phyloP scores from a whole-genome alignment of 2,888 invertebrate species.

The Noctua comes region DNA sequence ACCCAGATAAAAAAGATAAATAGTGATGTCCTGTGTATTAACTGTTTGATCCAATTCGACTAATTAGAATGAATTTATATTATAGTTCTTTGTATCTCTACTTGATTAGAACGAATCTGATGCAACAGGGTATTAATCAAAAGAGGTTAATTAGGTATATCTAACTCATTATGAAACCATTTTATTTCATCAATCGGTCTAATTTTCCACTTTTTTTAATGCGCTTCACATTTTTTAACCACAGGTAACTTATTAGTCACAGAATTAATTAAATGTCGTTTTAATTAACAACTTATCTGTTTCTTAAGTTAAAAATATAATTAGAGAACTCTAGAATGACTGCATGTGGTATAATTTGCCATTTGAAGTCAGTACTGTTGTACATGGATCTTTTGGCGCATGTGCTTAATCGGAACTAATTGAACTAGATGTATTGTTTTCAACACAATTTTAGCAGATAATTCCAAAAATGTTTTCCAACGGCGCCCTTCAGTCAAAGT shows the following conservation, averaged over 20 bases:
- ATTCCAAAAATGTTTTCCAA: not conserved
- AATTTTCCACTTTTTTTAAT: conserved; percentile 27
- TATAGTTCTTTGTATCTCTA: conserved; percentile 1
- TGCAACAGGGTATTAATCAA: conserved; percentile 8
- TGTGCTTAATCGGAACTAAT: not conserved
- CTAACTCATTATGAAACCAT: conserved; percentile 27
- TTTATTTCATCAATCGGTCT: conserved; percentile 21
- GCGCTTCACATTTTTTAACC: conserved; percentile 11
- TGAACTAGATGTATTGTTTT: not conserved
- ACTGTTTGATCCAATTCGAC: conserved; percentile 6
- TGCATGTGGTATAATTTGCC: not conserved
- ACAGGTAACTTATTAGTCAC: not conserved
- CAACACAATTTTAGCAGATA: not conserved
- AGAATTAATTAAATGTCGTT: not conserved
- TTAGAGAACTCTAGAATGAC: not conserved
- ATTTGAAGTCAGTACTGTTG: not conserved
- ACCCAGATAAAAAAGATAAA: not conserved
- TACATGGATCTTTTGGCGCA: not conserved
- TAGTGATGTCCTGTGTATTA: conserved; percentile 8
- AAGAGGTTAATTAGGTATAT: conserved; percentile 42
- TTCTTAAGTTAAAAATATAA: not conserved
- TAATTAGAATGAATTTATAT: conserved; percentile 1
- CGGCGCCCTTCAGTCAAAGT: not conserved
- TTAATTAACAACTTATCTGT: conserved; percentile 5
- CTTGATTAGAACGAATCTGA: conserved; percentile 18